Evolutionary conservation across 1,140 invertebrate genomes (phyloP), one percentile per base, ranked within the genome.

Genomic region (Saccostrea glomerata): DNA sequence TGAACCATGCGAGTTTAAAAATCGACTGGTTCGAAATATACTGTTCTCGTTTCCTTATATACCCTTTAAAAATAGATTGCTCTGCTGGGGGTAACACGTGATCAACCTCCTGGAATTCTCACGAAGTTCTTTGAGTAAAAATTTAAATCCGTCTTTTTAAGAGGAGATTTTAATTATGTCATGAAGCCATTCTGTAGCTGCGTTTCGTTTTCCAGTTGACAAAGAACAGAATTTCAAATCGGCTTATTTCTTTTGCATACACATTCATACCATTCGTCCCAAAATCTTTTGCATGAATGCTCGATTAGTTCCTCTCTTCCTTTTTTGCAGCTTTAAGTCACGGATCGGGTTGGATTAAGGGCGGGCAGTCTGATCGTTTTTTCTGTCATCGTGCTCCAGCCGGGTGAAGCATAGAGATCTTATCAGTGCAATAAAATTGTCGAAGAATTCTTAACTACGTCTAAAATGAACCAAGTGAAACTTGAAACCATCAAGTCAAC

Each of bases 211-310:
- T 36, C 70, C 25, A 77, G 70, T 36, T 63, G 58, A 77, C 70
- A 77, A 77, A 30, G 70, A 77, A 36, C 70, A 36, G 70, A 77
- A 77, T 15, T 13, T 36, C 36, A 77, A 77, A 77, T 77, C 70
- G 23, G 23, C 25, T 77, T 77, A 77, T 25, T 30, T 30, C 2
- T 66, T 20, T 36, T 25, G 23, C 30, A 9, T 36, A 30, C 25
- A 30, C 15, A 25, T 36, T 30, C 25, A 77, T 77, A 12, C 23
- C 15, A 4, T 30, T 25, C 70, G 30, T 7, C 70, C 30, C 13
- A 77, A 77, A 77, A 36, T 77, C 70, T 36, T 77, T 77, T 13
- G 30, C 25, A 77, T 36, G 30, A 77, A 77, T 36, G 58, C 58
- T 63, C n/a, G 15, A 63, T 2, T 20, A 63, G 17, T 63, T 17